These are phyloP conservation scores for Tyrannus savana DNA, from an alignment of 2,113 vertebrate genomes.

Conservation along the genomic window DNA sequence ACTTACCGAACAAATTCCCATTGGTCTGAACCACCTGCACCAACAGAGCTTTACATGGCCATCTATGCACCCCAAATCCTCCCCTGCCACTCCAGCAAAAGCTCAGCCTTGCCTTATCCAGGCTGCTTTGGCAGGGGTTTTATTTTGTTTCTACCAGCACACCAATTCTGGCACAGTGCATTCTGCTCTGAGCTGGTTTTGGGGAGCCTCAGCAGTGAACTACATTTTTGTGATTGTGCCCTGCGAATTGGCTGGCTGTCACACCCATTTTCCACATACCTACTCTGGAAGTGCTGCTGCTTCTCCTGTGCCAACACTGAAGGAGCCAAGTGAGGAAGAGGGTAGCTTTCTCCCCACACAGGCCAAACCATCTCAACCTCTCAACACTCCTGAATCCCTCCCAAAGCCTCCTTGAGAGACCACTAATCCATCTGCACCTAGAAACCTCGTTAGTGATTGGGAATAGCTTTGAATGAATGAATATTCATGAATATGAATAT, in stretches of 20 bases:
- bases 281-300: not conserved
- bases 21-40: not conserved
- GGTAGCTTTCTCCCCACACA: fast-evolving
- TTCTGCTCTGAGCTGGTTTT: not conserved
- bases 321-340: not conserved
- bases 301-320: not conserved
- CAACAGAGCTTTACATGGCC: not conserved
- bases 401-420: not conserved
- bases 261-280: fast-evolving
- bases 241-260: not conserved
- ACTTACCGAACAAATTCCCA: not conserved
- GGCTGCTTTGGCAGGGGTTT: not conserved
- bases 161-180: not conserved
- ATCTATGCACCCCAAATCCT: not conserved
- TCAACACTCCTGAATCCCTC: not conserved
- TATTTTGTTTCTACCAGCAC: not conserved
- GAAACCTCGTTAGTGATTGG: not conserved
- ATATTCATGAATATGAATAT: not conserved
- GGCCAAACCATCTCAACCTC: not conserved
- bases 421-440: no score
- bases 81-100: not conserved
- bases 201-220: not conserved
- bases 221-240: not conserved
- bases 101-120: fast-evolving
- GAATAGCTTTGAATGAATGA: not conserved